Evolutionary conservation across 2,113 vertebrate species (phyloP), one percentile per base, ranked within the genome.

Genomic region (Pachyramphus minor): DNA sequence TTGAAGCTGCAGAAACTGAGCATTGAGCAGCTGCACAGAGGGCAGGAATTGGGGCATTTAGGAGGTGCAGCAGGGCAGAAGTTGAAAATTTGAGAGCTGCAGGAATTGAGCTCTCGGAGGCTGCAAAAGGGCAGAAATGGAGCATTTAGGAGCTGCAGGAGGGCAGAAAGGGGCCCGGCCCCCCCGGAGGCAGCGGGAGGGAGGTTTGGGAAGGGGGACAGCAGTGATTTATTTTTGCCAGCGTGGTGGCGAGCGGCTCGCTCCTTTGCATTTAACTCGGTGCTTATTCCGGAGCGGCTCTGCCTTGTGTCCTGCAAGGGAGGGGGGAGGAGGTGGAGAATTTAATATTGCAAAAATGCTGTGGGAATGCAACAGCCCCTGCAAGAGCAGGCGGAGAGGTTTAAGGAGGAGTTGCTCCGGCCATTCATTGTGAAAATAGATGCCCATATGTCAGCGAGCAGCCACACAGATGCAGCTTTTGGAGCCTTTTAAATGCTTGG

Each of bases 281-380:
- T 68, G 71, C 9, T 87, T 20, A 8, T 90, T 58, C 50, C 30
- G 7, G 68, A 59, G 50, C 4, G 50, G 14, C 33, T 96, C 71
- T 97, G 94, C 93, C 95, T 96, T 82, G 94, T 59, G 74, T 88
- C 88, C 91, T 85, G 86, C 59, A 47, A 73, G 33, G 53, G 35
- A 7, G 2, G 37, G 59, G 42, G 82, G 93, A 93, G 90, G 78
- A 91, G 89, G 75, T 74, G 85, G 55, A 73, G 78, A 84, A 89
- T 93, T 94, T 78, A 82, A 87, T 85, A 93, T 95, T 94, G 84
- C 84, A 95, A 75, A 96, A 93, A 91, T 87, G 91, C 89, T 62
- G 91, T n/a, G 87, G 94, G 89, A 94, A 96, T 84, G 90, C 85
- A 93, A 63, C 28, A 16, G 91, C 85, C 92, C 77, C 49, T 78